A percentile compares a stretch with the other conserved stretches of the same genome.
phyloP scores from a whole-genome alignment of 2,888 invertebrate genomes.

The Cistogaster globosa region DNA sequence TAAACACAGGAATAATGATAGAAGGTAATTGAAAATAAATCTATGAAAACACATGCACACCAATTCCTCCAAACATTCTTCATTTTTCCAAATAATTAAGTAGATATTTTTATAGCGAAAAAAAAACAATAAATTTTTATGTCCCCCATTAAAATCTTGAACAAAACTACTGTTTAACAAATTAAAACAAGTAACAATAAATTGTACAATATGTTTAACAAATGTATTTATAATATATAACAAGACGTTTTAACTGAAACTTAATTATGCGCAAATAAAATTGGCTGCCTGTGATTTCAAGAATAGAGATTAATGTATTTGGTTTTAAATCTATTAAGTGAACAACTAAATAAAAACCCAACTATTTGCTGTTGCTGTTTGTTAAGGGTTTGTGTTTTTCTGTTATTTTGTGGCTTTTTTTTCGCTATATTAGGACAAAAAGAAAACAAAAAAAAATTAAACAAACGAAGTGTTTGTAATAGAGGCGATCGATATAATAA shows the following conservation, averaged over 20 bases:
- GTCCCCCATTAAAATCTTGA: no score
- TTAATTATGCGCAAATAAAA: background rate
- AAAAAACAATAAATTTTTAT: no score
- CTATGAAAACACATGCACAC: no score
- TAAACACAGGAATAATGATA: background rate
- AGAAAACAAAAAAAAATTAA: background rate
- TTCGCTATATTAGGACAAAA: background rate
- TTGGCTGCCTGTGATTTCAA: background rate
- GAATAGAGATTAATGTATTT: background rate
- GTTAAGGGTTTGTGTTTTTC: background rate
- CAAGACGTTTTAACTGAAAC: no score
- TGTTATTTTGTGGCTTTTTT: background rate
- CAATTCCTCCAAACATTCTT: background rate
- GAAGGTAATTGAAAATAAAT: background rate
- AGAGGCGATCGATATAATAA: background rate
- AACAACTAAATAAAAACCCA: no score
- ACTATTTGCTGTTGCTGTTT: background rate
- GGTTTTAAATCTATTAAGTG: background rate
- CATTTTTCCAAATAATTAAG: background rate
- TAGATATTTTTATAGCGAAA: no score
- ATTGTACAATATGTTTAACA: no score
- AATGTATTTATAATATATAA: no score
- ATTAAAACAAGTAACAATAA: no score
- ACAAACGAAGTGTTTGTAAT: background rate
- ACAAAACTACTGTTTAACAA: no score